These are phyloP conservation scores for Eurosta solidaginis DNA, from an alignment of 1,140 invertebrate genomes.

Conservation along the genomic window DNA sequence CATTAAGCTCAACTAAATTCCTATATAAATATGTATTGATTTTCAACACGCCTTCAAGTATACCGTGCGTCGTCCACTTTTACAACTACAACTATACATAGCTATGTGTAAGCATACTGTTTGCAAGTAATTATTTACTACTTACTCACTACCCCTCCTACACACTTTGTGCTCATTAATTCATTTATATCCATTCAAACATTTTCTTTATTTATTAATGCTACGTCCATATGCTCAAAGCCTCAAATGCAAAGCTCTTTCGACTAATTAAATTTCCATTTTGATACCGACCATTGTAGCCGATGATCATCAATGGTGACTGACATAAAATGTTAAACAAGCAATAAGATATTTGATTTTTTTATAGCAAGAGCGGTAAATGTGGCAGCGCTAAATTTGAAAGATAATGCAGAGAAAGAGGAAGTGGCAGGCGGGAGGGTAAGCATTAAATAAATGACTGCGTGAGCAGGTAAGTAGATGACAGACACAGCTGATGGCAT, in stretches of 20 bases:
- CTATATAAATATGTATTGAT: neutral
- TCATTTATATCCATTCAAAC: slow-evolving; percentile 4
- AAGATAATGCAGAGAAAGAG: no score
- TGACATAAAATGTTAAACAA: neutral
- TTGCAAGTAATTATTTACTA: slow-evolving; percentile 13
- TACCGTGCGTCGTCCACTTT: neutral
- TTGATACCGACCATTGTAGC: no score
- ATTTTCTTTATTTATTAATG: no score
- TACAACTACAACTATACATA: no score
- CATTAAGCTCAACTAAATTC: neutral
- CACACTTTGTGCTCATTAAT: slow-evolving; percentile 1
- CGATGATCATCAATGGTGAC: neutral
- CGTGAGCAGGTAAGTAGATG: neutral
- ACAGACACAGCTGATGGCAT: neutral
- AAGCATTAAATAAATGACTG: neutral
- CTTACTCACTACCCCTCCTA: neutral
- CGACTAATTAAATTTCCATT: slow-evolving; percentile 55
- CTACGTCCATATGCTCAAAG: no score
- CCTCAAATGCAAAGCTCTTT: slow-evolving; percentile 40
- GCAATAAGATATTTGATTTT: neutral
- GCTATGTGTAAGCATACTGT: neutral
- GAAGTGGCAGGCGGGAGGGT: neutral
- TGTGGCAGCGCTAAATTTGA: no score
- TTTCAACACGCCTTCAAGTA: neutral
- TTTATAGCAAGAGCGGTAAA: neutral